A percentile compares a stretch with the other conserved stretches of the same genome.
These are phyloP conservation scores for Taenaris catops DNA, from an alignment of 2,888 invertebrate genomes.

Conservation along the genomic window DNA sequence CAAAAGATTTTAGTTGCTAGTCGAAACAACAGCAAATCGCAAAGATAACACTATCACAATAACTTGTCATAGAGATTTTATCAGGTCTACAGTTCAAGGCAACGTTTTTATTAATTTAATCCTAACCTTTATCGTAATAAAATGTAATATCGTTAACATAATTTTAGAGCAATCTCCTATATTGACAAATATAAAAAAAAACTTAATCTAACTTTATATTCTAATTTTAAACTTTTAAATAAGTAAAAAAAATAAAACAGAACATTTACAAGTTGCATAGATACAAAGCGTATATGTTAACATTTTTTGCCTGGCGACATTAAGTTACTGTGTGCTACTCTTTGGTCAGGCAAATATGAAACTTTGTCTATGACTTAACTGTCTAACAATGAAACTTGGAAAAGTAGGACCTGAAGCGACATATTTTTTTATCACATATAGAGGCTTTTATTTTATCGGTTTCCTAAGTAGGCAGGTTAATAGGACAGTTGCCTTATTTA, in stretches of 20 bases:
- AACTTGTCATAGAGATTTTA: too few relatives aligned
- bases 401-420: too few relatives aligned
- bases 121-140: conserved; percentile 8
- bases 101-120: conserved; percentile 14
- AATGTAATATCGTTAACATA: conserved; percentile 17
- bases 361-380: conserved; percentile 12
- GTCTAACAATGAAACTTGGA: conserved; percentile 5
- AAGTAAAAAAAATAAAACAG: conserved; percentile 16
- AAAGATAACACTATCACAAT: too few relatives aligned
- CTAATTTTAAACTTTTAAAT: conserved; percentile 17
- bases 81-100: conserved; percentile 13
- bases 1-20: too few relatives aligned
- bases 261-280: conserved; percentile 37
- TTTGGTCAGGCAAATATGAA: conserved; percentile 24
- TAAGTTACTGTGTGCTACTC: conserved; percentile 1
- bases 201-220: conserved; percentile 14
- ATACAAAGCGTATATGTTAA: conserved; percentile 42
- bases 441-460: too few relatives aligned
- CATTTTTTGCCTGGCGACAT: conserved; percentile 32
- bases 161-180: conserved; percentile 17
- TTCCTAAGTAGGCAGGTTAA: too few relatives aligned
- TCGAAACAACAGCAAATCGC: too few relatives aligned
- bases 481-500: too few relatives aligned
- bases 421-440: too few relatives aligned
- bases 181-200: conserved; percentile 17